Conservation (phyloP, 2,113 vertebrate genomes). For the Hoplias malabaricus region DNA sequence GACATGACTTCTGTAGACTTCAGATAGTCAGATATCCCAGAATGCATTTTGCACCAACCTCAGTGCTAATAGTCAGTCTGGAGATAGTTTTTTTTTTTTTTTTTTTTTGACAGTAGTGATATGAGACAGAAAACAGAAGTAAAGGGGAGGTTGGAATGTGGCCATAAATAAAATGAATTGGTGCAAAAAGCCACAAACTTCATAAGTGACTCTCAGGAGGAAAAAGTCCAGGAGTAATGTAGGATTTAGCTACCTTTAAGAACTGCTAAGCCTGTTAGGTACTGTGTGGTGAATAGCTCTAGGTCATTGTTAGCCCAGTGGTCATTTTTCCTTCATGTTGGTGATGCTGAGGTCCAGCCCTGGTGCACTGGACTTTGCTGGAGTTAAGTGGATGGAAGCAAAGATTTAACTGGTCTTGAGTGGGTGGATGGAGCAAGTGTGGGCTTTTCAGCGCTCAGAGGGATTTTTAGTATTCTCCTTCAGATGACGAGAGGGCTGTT, state of each 20-base stretch:
- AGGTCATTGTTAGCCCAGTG: conserved; percentile 27
- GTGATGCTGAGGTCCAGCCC: conserved; percentile 1
- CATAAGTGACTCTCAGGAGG: neutral
- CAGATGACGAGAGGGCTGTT: conserved; percentile 22
- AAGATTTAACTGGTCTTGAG: conserved; percentile 33
- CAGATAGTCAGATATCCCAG: too few species aligned
- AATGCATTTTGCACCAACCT: too few species aligned
- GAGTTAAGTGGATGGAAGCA: conserved; percentile 41
- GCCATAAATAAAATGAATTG: too few species aligned
- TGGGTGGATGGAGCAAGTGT: conserved; percentile 44
- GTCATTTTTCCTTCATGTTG: conserved; percentile 9
- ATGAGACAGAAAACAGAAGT: neutral
- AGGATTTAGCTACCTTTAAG: too few species aligned
- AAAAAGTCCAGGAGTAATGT: neutral
- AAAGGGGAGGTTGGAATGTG: too few species aligned
- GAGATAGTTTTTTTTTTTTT: too few species aligned
- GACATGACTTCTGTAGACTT: too few species aligned
- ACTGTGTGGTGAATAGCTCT: conserved; percentile 17
- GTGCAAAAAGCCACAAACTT: too few species aligned
- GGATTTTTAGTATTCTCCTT: conserved; percentile 43
- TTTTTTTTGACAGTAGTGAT: neutral
- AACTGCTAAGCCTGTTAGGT: neutral
- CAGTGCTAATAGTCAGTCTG: too few species aligned
- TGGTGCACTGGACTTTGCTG: conserved; percentile 9
- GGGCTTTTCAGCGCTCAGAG: conserved; percentile 31